Conservation (phyloP, 2,797 vertebrate genomes). For the Acanthurus lineatus region DNA sequence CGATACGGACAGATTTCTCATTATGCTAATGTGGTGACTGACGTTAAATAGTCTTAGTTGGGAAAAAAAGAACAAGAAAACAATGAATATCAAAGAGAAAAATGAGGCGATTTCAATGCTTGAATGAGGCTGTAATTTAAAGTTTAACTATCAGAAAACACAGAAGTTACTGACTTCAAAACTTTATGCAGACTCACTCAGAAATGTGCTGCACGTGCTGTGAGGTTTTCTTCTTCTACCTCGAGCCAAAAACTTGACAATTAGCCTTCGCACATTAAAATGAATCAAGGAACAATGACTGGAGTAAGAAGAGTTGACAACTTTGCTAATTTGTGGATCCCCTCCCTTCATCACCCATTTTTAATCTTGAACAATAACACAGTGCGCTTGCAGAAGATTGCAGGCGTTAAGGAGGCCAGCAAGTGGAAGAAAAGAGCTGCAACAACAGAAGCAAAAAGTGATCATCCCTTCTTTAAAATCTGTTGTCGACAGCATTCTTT, state of each 20-base stretch:
- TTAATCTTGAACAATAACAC: slow-evolving; percentile 11
- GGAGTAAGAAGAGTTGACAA: not conserved
- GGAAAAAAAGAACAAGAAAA: not conserved
- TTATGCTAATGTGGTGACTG: not conserved
- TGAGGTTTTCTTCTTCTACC: too few species aligned
- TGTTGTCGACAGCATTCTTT: slow-evolving; percentile 51
- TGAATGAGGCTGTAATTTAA: not conserved
- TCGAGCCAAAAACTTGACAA: too few species aligned
- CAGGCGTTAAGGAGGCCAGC: slow-evolving; percentile 21
- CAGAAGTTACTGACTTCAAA: too few species aligned
- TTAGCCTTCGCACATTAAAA: not conserved
- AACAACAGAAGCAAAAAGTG: slow-evolving; percentile 52
- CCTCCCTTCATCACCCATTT: slow-evolving; percentile 10
- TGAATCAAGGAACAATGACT: not conserved
- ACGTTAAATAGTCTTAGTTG: not conserved
- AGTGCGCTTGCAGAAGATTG: slow-evolving; percentile 9
- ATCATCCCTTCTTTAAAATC: slow-evolving; percentile 39
- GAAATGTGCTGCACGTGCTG: too few species aligned
- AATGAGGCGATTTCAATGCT: not conserved
- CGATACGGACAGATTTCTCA: slow-evolving; percentile 8
- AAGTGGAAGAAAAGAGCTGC: slow-evolving; percentile 44
- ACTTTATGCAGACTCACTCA: too few species aligned
- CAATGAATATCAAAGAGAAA: slow-evolving; percentile 5
- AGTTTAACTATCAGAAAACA: not conserved
- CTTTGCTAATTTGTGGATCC: not conserved